Evolutionary conservation across 2,888 invertebrate species (phyloP), one percentile per base, ranked within the genome.

Genomic region (Cheilosia pagana): DNA sequence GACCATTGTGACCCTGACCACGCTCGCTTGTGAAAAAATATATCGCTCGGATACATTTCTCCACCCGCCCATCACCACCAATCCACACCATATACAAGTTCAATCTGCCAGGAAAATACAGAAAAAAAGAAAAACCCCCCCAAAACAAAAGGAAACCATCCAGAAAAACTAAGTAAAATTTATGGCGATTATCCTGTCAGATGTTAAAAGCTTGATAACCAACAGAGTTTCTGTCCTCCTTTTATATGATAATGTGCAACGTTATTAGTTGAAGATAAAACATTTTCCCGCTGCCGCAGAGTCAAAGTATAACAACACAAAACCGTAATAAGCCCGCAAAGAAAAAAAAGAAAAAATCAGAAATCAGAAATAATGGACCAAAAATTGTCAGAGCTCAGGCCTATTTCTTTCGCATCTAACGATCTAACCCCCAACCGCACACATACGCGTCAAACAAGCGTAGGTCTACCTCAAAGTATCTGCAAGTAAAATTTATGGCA

Each of bases 101-200:
- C 39, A 74, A 75, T 75, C 63, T 75, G 53, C 43, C 43, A 63
- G 48, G 25, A 53, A 77, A 25, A 35, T 16, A 50, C 21, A 63
- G 28, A 35, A 52, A 41, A 50, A 16, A 41, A 25, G 10, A 55
- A 45, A n/a, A n/a, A n/a, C n/a, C n/a, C n/a, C 28, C 3, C 28
- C 10, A 60, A 41, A 52, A 21, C 12, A 68, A 31, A 21, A 39
- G 14, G 43, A 68, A 31, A 57, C 31, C 55, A n/a, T 35, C 43
- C 12, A 72, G 48, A 50, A 53, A 62, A 85, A 50, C 60, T 87
- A 88, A 88, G 87, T 88, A 88, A 87, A 88, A 88, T 88, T 88
- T 88, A 88, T 88, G 85, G 87, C 87, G 87, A 87, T 88, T 88
- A 88, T 88, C 87, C 87, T 88, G 88, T 88, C 88, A 88, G 86